Evolutionary conservation across 2,888 invertebrate genomes (phyloP), one percentile per base, ranked within the genome.

Genomic region (Gerris lacustris): DNA sequence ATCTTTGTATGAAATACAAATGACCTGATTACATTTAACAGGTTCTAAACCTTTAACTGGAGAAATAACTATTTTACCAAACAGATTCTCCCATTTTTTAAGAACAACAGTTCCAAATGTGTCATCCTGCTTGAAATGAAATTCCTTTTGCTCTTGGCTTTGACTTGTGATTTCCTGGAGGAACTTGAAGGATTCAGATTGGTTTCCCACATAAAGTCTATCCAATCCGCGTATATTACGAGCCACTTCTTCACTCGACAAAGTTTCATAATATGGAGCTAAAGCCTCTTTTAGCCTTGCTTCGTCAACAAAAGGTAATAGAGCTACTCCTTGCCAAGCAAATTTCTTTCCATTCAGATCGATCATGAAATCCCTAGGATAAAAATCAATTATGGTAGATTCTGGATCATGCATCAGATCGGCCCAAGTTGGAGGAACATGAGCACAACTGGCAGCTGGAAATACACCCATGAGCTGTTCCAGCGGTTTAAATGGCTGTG

Each of bases 391-490:
- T 72, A 99, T 98, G 0, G 91, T 83, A 0, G 98, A 98, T 81
- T 93, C 93, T 5, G 93, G 90, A 79, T 93, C 89, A 69, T 86
- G 88, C 99, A 99, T 99, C 66, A 99, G 86, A 74, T 84, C 83
- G 18, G 92, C 94, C 96, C 97, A 99, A 5, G 96, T 90, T 74
- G 85, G 81, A 18, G 99, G 99, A 72, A 99, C 91, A 82, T 97
- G 97, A 70, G 89, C 86, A 74, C 92, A 88, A 82, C 96, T 96
- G 67, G 96, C 98, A 15, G 98, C 98, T 69, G 99, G 99, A 82
- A 99, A 99, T 73, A 99, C 99, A 62, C 97, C 93, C 99, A 99
- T 99, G 79, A 99, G 82, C 84, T 99, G 99, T 82, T 99, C 97
- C 78, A 99, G 82, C 0, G 99, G 99, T 75, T 91, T 91, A 83